phyloP scores from a whole-genome alignment of 2,797 vertebrate species.

The Centropyge bicolor region DNA sequence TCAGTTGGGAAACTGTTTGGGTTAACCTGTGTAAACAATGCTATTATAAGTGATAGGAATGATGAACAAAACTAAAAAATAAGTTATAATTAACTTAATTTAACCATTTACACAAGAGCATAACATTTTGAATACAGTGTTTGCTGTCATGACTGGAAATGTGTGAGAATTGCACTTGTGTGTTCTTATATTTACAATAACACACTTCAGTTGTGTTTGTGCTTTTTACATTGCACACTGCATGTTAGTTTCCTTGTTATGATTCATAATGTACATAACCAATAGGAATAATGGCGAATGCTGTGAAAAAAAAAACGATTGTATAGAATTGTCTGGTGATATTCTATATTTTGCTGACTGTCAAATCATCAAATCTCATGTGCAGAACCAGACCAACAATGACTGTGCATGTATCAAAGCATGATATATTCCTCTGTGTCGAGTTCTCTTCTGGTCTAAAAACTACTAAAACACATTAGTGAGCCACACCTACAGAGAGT shows the following conservation, averaged over 20 bases:
- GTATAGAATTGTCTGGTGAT: background rate
- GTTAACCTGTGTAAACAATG: background rate
- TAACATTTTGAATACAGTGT: background rate
- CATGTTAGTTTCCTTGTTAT: background rate
- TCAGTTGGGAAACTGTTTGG: too few species aligned
- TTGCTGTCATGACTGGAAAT: background rate
- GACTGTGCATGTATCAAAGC: background rate
- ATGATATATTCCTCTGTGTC: too few species aligned
- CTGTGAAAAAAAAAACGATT: background rate
- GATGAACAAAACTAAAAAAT: background rate
- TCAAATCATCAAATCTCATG: background rate
- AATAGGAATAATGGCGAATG: background rate
- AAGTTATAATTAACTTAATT: background rate
- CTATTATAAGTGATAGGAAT: background rate
- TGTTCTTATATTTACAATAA: background rate
- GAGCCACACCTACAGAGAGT: background rate
- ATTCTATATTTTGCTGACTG: constrained; percentile 1
- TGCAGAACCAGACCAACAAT: background rate
- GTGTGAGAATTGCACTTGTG: too few species aligned
- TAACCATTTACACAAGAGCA: background rate
- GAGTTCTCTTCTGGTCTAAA: background rate
- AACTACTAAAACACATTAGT: background rate
- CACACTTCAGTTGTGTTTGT: background rate
- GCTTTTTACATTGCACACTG: background rate
- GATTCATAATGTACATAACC: background rate